Evolutionary conservation across 2,888 invertebrate species (phyloP), one percentile per base, ranked within the genome.

Genomic region (Caenorhabditis sp.): DNA sequence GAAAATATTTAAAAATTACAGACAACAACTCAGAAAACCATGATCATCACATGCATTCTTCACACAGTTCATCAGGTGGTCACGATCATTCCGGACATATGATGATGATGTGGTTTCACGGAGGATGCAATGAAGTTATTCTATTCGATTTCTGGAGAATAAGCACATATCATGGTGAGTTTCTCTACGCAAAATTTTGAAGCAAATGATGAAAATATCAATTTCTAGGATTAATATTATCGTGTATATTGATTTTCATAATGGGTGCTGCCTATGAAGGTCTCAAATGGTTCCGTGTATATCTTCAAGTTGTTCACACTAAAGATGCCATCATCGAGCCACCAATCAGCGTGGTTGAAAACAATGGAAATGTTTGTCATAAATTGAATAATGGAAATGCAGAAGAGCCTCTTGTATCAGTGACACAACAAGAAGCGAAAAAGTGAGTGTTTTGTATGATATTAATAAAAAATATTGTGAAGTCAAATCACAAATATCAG

Each of bases 211-310:
- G 38, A 52, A 76, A 52, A 10, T 56, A 1, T 12, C 1, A 10
- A 26, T 56, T 66, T 53, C 64, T 71, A 27, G 88, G 86, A 0
- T 91, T 97, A 82, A 89, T 96, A 67, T 93, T 93, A 50, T 95
- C 97, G 4, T 95, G 95, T 91, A 89, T 95, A 77, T 93, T 93
- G 59, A 93, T 97, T 84, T 94, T 96, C 88, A 90, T 95, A 74
- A 91, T 97, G 91, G 95, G 95, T 7, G 92, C 95, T 61, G 90
- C 95, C 31, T 97, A 97, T 89, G 97, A 99, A 91, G 96, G 95
- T 0, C 91, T 99, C 1, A 97, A 97, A 90, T 95, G 94, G 60
- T 60, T 67, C 27, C 56, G 63, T 17, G 52, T 67, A 0, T 60
- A 60, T 31, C 25, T 71, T 8, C 59, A 59, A 59, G 27, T 59